phyloP scores from a whole-genome alignment of 2,888 invertebrate genomes.

The Spilosoma lubricipeda region DNA sequence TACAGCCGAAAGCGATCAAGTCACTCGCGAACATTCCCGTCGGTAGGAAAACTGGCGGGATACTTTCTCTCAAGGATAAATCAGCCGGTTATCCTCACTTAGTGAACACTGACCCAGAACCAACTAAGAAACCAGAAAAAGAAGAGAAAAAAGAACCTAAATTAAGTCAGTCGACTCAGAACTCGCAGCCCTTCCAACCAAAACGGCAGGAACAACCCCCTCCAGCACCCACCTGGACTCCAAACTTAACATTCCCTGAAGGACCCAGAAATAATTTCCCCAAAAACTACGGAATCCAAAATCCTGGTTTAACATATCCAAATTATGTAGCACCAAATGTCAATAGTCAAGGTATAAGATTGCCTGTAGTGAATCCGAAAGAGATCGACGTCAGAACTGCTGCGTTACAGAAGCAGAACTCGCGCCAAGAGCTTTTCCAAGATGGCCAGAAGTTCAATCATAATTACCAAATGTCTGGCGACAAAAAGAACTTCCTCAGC shows the following conservation, averaged over 20 bases:
- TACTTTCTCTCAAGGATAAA: constrained; percentile 83
- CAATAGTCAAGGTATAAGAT: constrained; percentile 68
- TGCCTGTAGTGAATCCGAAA: constrained; percentile 83
- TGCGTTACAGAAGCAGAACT: constrained; percentile 80
- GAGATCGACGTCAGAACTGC: constrained; percentile 84
- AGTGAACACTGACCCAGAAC: constrained; percentile 76
- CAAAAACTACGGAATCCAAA: constrained; percentile 75
- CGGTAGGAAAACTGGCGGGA: constrained; percentile 82
- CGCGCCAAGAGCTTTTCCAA: constrained; percentile 74
- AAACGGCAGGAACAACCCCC: constrained; percentile 63
- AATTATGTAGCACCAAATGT: constrained; percentile 56
- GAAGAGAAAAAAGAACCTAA: constrained; percentile 74
- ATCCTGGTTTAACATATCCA: constrained; percentile 67
- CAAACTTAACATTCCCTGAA: constrained; percentile 55
- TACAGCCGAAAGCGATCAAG: constrained; percentile 77
- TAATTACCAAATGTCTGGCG: constrained; percentile 75
- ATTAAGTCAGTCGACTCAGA: constrained; percentile 61
- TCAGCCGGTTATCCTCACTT: constrained; percentile 84
- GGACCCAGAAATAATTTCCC: constrained; percentile 67
- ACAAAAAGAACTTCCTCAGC: constrained; percentile 80
- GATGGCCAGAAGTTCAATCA: constrained; percentile 74
- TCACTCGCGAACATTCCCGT: constrained; percentile 77
- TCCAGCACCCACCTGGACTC: constrained; percentile 58
- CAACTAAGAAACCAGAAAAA: constrained; percentile 68
- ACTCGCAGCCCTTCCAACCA: constrained; percentile 59